Percentiles rank a stretch among this genome's conserved stretches.
Conservation (phyloP, 2,888 invertebrate species). For the Ophraella communa region DNA sequence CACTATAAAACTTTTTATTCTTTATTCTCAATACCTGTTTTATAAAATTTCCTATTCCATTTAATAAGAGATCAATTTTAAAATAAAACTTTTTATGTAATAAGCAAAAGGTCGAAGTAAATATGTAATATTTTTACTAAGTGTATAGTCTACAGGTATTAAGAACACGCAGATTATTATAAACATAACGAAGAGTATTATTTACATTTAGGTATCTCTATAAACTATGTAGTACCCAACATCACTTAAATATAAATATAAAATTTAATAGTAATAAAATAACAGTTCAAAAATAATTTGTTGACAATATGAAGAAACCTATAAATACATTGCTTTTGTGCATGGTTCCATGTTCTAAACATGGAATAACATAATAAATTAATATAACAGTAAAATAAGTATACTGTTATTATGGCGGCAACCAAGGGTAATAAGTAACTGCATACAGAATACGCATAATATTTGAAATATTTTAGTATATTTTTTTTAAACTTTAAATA, state of each 20-base stretch:
- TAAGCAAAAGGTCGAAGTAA: not conserved
- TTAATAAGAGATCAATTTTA: too few species aligned
- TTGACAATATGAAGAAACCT: not conserved
- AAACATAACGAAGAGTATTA: not conserved
- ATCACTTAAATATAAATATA: slow-evolving; percentile 3
- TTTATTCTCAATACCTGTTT: slow-evolving; percentile 2
- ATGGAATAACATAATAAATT: not conserved
- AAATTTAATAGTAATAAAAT: slow-evolving; percentile 2
- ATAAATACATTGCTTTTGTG: slow-evolving; percentile 2
- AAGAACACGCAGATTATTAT: not conserved
- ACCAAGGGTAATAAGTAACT: not conserved
- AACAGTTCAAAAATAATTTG: not conserved
- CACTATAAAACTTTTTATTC: not conserved
- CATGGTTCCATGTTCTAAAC: not conserved
- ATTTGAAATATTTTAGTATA: too few species aligned
- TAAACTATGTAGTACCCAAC: slow-evolving; percentile 11
- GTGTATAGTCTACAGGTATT: not conserved
- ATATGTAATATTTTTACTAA: not conserved
- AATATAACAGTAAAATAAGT: not conserved
- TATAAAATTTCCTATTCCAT: too few species aligned
- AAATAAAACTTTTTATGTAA: too few species aligned
- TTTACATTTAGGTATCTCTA: not conserved
- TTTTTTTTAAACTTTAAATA: too few species aligned
- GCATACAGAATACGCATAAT: too few species aligned
- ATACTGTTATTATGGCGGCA: not conserved